Evolutionary conservation across 1,140 invertebrate genomes (phyloP), one percentile per base, ranked within the genome.

Genomic region (Drosophila pachea): DNA sequence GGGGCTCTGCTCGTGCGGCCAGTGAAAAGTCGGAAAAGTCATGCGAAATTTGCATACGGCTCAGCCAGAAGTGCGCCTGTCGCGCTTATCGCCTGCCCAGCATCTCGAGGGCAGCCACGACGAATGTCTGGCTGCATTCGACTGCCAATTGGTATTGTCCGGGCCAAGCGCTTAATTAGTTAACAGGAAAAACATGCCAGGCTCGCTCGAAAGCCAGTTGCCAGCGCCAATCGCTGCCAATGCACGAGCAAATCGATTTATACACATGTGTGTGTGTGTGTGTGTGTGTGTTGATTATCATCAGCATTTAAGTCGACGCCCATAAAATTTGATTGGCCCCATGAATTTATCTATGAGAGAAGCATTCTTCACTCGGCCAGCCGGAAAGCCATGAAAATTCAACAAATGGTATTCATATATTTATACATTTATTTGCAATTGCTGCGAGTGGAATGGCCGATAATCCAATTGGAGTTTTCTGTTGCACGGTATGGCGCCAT

Each of bases 1-100:
- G 42, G 7, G 50, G 5, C 6, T 14, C 32, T 52, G 31, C 14
- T n/a, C n/a, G 11, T 8, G 49, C 7, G 38, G 12, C 50, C 50
- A 47, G 31, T 14, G 48, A 33, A 60, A 67, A 71, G 64, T 61
- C 63, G 32, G 29, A 54, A 56, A 58, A 70, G 64, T 71, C 68
- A 71, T 67, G 68, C 48, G 40, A 55, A 61, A 71, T 71, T 67
- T 67, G 68, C 68, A 71, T 67, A 67, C 55, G 45, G 38, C 54
- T 56, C n/a, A 56, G 60, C 45, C 43, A 49, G 55, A 71, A 72
- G 62, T 72, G 56, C 47, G 54, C 53, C 63, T 54, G 55, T n/a
- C 52, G 53, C 53, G 38, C 35, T 68, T 68, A 72, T 72, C 69
- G 58, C 16, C 42, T 9, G n/a, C 11, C 35, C 42, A 59, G 49